These are phyloP conservation scores for Callithrix jacchus DNA, from an alignment of 2,113 vertebrate species.

Conservation along the genomic window DNA sequence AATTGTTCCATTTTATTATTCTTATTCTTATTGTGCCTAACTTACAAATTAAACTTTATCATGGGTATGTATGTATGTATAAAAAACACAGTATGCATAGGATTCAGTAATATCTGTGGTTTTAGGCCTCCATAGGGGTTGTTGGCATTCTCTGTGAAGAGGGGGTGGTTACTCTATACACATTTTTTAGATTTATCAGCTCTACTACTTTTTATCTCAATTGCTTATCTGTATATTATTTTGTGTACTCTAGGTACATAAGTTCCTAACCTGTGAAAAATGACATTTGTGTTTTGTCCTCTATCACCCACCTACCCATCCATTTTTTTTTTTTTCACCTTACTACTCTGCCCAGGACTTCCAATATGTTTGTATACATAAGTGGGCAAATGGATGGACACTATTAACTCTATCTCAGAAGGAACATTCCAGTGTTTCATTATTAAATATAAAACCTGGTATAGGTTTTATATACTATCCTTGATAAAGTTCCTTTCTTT, in stretches of 20 bases:
- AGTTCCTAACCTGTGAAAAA: background rate
- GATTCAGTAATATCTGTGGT: background rate
- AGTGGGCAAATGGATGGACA: background rate
- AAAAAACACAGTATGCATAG: background rate
- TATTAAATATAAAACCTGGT: background rate
- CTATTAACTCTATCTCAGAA: background rate
- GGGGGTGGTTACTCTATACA: background rate
- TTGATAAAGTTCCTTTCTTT: background rate
- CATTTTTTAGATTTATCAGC: background rate
- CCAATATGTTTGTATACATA: background rate
- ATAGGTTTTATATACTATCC: background rate
- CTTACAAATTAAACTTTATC: background rate
- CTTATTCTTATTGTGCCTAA: background rate
- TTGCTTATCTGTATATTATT: background rate
- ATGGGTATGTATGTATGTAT: background rate
- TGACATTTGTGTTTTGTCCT: background rate
- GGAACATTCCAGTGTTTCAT: background rate
- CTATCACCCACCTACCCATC: background rate
- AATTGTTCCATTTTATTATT: background rate
- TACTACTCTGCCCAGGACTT: background rate
- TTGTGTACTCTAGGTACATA: background rate
- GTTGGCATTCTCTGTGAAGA: background rate
- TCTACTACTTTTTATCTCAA: background rate
- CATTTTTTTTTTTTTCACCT: background rate
- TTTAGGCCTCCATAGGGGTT: background rate